These are phyloP conservation scores for Bombylius discolor DNA, from an alignment of 2,888 invertebrate genomes.

Conservation along the genomic window DNA sequence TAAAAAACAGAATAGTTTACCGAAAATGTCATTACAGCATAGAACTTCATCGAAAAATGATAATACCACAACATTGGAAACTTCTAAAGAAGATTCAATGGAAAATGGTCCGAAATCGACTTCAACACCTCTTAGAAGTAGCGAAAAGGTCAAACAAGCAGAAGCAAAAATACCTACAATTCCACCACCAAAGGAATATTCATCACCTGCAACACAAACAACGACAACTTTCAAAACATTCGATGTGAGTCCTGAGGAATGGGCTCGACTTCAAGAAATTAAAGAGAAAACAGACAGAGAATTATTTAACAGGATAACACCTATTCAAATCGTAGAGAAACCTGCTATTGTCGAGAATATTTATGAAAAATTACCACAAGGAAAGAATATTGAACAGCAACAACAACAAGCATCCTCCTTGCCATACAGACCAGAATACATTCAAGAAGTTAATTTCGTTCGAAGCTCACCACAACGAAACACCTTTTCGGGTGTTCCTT, in stretches of 20 bases:
- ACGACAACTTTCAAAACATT: constrained; percentile 6
- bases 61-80: constrained; percentile 1
- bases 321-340: constrained; percentile 16
- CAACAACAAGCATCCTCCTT: constrained; percentile 1
- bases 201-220: constrained; percentile 7
- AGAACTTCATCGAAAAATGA: background rate
- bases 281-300: constrained; percentile 32
- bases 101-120: constrained; percentile 21
- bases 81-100: constrained; percentile 18
- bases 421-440: constrained; percentile 11
- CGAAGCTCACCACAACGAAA: constrained; percentile 30
- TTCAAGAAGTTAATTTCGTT: constrained; percentile 22
- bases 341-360: constrained; percentile 12
- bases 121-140: constrained; percentile 21
- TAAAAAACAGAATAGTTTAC: constrained; percentile 10
- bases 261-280: constrained; percentile 30
- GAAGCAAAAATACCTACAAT: constrained; percentile 1
- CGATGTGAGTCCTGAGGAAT: constrained; percentile 24
- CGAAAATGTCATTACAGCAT: background rate
- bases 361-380: constrained; percentile 13
- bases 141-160: background rate
- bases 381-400: constrained; percentile 1
- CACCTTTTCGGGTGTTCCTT: constrained; percentile 26
- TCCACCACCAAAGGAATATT: constrained; percentile 7
- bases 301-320: constrained; percentile 26